phyloP scores from a whole-genome alignment of 2,888 invertebrate genomes.

The Cantharis nigra region DNA sequence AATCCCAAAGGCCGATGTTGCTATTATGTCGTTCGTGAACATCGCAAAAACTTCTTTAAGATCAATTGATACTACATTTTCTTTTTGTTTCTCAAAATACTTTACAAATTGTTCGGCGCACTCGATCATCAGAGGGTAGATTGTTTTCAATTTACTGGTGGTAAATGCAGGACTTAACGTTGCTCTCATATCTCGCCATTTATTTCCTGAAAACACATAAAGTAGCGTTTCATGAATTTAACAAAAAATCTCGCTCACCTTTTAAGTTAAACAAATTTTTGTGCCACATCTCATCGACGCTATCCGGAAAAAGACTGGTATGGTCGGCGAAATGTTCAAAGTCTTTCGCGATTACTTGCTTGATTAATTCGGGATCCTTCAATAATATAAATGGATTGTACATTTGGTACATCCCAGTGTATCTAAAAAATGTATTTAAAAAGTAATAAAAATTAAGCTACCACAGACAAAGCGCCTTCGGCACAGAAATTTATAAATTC shows the following conservation, averaged over 20 bases:
- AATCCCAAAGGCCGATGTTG: background rate
- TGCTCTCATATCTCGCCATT: constrained; percentile 24
- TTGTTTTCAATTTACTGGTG: constrained; percentile 32
- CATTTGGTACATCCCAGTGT: constrained; percentile 8
- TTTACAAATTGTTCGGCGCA: constrained; percentile 36
- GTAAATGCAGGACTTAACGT: constrained; percentile 28
- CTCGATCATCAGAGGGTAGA: constrained; percentile 43
- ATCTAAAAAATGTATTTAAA: background rate
- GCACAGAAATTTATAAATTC: no score
- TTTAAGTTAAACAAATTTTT: constrained; percentile 8
- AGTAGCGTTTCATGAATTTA: background rate
- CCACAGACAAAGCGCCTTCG: no score
- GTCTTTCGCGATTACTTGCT: constrained; percentile 16
- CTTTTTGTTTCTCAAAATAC: constrained; percentile 36
- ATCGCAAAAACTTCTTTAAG: background rate
- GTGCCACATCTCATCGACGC: constrained; percentile 4
- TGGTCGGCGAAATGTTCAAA: constrained; percentile 19
- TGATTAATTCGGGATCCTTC: constrained; percentile 12
- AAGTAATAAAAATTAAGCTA: no score
- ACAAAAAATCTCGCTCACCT: background rate
- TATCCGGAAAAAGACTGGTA: background rate
- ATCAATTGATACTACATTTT: background rate
- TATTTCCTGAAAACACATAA: constrained; percentile 5
- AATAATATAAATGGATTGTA: background rate
- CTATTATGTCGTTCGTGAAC: constrained; percentile 6